Conservation (phyloP, 2,113 vertebrate species). For the Strix uralensis region DNA sequence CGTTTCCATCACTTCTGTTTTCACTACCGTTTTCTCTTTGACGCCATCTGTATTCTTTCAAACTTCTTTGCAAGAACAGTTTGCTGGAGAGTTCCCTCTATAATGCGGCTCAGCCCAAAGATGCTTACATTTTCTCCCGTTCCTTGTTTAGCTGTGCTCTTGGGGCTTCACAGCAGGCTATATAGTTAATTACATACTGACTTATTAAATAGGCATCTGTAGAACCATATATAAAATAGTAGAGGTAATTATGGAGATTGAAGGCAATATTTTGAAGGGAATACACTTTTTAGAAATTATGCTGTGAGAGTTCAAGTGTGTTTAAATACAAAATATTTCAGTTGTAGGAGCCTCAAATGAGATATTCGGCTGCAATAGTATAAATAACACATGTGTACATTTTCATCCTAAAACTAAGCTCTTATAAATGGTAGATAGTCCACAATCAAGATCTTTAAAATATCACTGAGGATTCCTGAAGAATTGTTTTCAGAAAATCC, state of each 20-base stretch:
- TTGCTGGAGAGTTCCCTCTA: not conserved
- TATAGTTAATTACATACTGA: not conserved
- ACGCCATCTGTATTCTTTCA: not conserved
- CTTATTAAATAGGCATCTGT: not conserved
- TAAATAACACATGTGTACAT: not conserved
- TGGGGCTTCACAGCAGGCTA: not conserved
- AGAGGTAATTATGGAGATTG: not conserved
- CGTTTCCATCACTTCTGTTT: not conserved
- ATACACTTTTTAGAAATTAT: not conserved
- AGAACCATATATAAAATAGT: not conserved
- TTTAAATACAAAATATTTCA: not conserved
- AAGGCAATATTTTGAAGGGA: not conserved
- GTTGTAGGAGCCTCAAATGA: not conserved
- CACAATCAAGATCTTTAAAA: not conserved
- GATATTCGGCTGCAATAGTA: not conserved
- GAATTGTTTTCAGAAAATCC: not conserved
- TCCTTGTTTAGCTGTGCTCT: not conserved
- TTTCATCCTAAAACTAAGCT: not conserved
- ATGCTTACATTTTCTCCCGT: rapidly evolving
- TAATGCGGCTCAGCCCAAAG: not conserved
- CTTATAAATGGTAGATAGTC: not conserved
- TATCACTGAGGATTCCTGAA: not conserved
- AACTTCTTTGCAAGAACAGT: not conserved
- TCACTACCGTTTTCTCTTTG: not conserved
- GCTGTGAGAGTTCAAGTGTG: not conserved